Conservation (phyloP, 2,113 vertebrate genomes). For the Mormyrus iriodes region DNA sequence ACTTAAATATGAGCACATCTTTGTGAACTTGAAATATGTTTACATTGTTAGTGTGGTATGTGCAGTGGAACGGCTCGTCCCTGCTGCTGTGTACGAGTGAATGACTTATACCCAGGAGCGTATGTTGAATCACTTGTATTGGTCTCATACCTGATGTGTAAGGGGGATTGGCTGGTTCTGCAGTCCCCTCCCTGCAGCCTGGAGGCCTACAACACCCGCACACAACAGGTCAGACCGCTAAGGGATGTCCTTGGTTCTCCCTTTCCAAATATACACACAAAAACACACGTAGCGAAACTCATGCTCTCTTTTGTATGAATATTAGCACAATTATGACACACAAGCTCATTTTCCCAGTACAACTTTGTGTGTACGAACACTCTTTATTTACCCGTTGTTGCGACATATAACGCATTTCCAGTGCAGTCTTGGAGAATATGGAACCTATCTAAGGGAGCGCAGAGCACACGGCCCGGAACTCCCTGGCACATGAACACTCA, state of each 20-base stretch:
- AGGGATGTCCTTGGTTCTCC: background rate
- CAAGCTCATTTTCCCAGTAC: background rate
- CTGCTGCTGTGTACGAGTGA: background rate
- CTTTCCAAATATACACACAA: background rate
- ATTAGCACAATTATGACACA: slow-evolving; percentile 2
- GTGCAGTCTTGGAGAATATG: background rate
- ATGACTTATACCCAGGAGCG: background rate
- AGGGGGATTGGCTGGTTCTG: background rate
- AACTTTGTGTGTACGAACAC: background rate
- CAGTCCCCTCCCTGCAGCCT: background rate
- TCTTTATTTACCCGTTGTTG: background rate
- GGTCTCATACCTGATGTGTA: background rate
- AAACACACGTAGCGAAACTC: background rate
- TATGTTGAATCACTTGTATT: background rate
- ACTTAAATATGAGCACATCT: background rate
- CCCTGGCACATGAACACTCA: background rate
- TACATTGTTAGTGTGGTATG: background rate
- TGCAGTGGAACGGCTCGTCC: background rate
- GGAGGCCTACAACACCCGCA: background rate
- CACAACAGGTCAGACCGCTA: background rate
- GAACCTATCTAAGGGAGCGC: background rate
- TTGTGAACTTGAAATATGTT: background rate
- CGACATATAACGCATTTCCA: background rate
- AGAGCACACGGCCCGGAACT: background rate
- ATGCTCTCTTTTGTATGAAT: background rate